These are phyloP conservation scores for Apodemus sylvaticus DNA, from an alignment of 2,113 vertebrate genomes.

Conservation along the genomic window DNA sequence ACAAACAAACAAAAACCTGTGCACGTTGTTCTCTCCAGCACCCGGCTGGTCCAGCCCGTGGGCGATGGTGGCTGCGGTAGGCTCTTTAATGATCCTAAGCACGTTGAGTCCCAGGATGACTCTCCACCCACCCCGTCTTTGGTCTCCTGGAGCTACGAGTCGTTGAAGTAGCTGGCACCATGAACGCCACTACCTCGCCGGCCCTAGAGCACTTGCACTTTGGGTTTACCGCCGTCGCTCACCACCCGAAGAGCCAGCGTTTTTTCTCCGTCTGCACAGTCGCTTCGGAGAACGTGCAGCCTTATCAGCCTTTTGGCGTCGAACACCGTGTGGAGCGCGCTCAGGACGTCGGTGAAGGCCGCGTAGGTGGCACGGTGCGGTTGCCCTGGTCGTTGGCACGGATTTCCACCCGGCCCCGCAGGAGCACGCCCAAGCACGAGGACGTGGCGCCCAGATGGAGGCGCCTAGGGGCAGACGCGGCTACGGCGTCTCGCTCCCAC, in stretches of 20 bases:
- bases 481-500: neutral
- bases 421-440: slow-evolving; percentile 90
- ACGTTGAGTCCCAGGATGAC: slow-evolving; percentile 87
- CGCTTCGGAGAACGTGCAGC: slow-evolving; percentile 84
- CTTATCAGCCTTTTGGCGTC: slow-evolving; percentile 86
- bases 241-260: slow-evolving; percentile 91
- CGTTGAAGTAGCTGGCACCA: slow-evolving; percentile 91
- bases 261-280: slow-evolving; percentile 79
- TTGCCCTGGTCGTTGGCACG: slow-evolving; percentile 92
- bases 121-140: slow-evolving; percentile 85
- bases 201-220: slow-evolving; percentile 89
- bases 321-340: slow-evolving; percentile 84
- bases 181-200: slow-evolving; percentile 85
- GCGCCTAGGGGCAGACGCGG: slow-evolving; percentile 81
- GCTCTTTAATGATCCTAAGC: slow-evolving; percentile 78
- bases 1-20: slow-evolving; percentile 35
- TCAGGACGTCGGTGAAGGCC: slow-evolving; percentile 87
- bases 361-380: slow-evolving; percentile 90
- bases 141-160: slow-evolving; percentile 91
- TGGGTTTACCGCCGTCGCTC: slow-evolving; percentile 88
- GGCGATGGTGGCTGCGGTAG: slow-evolving; percentile 90
- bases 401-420: slow-evolving; percentile 92
- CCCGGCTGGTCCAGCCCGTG: slow-evolving; percentile 87
- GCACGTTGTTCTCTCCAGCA: slow-evolving; percentile 86
- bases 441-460: slow-evolving; percentile 79